phyloP scores from a whole-genome alignment of 1,140 invertebrate species.

The Geopemphigus sp. region DNA sequence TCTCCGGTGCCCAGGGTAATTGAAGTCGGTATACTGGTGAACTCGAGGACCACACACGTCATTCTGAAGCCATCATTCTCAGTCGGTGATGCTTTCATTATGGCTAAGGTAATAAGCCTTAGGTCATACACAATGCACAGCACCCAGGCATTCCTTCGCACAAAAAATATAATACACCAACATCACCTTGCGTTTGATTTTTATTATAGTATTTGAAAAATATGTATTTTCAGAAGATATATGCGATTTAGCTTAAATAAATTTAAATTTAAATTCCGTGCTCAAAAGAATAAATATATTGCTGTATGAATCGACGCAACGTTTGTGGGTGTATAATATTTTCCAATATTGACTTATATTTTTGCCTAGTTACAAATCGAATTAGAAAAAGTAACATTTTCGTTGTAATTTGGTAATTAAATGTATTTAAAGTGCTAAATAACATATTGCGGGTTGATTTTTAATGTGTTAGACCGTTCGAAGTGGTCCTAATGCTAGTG shows the following conservation, averaged over 20 bases:
- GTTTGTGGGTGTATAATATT: background rate
- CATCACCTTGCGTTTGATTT: slow-evolving; percentile 35
- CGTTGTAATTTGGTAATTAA: background rate
- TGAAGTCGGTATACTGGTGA: slow-evolving; percentile 45
- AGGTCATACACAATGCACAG: slow-evolving; percentile 36
- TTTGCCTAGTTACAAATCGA: background rate
- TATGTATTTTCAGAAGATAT: background rate
- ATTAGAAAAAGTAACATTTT: background rate
- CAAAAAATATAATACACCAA: slow-evolving; percentile 41
- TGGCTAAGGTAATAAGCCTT: slow-evolving; percentile 43
- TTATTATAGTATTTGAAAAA: slow-evolving; percentile 39
- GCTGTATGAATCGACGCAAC: background rate
- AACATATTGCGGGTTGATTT: background rate
- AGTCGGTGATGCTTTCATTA: slow-evolving; percentile 47
- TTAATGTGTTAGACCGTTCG: background rate
- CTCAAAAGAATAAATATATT: background rate
- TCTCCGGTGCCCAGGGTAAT: slow-evolving; percentile 37
- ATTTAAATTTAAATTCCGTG: background rate
- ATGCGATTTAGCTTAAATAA: background rate
- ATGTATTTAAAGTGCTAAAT: background rate
- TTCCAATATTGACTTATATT: background rate
- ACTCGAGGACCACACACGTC: slow-evolving; percentile 43
- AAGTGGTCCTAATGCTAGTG: slow-evolving; percentile 41
- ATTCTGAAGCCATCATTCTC: slow-evolving; percentile 44
- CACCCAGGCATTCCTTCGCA: slow-evolving; percentile 40